Evolutionary conservation across 2,888 invertebrate genomes (phyloP).

Genomic region (Minunthozetes semirufus): DNA sequence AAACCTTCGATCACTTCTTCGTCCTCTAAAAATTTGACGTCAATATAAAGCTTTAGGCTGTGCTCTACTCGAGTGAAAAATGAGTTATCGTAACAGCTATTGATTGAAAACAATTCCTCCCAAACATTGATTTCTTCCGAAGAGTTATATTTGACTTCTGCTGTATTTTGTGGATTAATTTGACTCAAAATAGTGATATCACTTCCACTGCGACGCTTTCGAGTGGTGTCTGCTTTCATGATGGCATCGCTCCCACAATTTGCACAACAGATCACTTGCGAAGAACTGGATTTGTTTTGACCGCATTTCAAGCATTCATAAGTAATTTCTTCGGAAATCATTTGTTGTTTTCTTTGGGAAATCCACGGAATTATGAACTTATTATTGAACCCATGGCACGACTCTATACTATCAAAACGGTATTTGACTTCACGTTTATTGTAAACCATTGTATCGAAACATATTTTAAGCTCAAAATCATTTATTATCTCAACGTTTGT

Average conservation of each 20-base stretch:
- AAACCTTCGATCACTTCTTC: constrained; percentile 11
- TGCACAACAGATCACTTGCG: neutral
- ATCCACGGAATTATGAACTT: constrained; percentile 19
- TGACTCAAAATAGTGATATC: constrained; percentile 9
- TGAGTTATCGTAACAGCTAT: constrained; percentile 21
- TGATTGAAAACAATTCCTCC: constrained; percentile 15
- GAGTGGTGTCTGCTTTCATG: neutral
- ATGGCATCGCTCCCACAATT: constrained; percentile 7
- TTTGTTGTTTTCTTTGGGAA: neutral
- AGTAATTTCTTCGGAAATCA: neutral
- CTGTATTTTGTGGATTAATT: neutral
- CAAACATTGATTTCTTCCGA: constrained; percentile 6
- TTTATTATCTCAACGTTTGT: constrained; percentile 18
- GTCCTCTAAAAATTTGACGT: constrained; percentile 1
- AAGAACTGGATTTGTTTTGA: neutral
- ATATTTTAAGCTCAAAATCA: constrained; percentile 5
- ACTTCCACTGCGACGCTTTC: constrained; percentile 1
- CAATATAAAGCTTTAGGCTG: constrained; percentile 14
- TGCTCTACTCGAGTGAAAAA: constrained; percentile 18
- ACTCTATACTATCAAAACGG: neutral
- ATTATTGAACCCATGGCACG: constrained; percentile 1
- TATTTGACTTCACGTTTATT: constrained; percentile 33
- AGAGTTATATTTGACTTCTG: neutral
- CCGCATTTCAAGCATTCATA: constrained; percentile 10
- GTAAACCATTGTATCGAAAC: constrained; percentile 30